phyloP scores from a whole-genome alignment of 30 jellyfish, hydroid and myxozoan species.

The Aurelia aurita region DNA sequence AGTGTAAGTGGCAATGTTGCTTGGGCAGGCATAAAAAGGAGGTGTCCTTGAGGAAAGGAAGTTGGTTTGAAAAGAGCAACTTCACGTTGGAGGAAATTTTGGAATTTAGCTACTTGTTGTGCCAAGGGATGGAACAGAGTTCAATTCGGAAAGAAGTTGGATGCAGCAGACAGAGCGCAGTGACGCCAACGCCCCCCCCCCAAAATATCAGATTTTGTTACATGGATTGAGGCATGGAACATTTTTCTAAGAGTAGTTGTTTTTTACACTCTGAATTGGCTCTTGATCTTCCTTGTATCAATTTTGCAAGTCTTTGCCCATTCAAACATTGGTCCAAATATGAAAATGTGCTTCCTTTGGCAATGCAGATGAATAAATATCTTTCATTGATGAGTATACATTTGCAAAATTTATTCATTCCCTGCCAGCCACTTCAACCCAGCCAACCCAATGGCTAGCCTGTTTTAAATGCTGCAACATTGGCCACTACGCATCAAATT shows the following conservation, averaged over 20 bases:
- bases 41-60: too few relatives aligned
- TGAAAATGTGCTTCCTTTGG: not conserved
- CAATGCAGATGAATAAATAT: not conserved
- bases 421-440: not conserved
- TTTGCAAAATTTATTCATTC: not conserved
- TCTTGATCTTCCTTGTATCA: not conserved
- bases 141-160: too few relatives aligned
- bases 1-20: too few relatives aligned
- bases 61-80: too few relatives aligned
- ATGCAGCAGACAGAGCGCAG: too few relatives aligned
- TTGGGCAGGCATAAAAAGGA: too few relatives aligned
- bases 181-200: not conserved
- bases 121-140: too few relatives aligned
- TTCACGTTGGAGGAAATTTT: too few relatives aligned
- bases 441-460: too few relatives aligned
- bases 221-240: conserved; percentile 14
- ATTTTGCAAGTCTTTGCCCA: not conserved
- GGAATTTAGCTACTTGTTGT: too few relatives aligned
- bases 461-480: not conserved
- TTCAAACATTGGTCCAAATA: not conserved
- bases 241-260: not conserved
- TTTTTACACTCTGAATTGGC: not conserved
- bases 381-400: not conserved
- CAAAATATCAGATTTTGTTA: not conserved
- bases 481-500: not conserved